A percentile compares a stretch with the other conserved stretches of the same genome.
These are phyloP conservation scores for Gyrodactylus salaris DNA, from an alignment of 1,140 invertebrate species.

Conservation along the genomic window DNA sequence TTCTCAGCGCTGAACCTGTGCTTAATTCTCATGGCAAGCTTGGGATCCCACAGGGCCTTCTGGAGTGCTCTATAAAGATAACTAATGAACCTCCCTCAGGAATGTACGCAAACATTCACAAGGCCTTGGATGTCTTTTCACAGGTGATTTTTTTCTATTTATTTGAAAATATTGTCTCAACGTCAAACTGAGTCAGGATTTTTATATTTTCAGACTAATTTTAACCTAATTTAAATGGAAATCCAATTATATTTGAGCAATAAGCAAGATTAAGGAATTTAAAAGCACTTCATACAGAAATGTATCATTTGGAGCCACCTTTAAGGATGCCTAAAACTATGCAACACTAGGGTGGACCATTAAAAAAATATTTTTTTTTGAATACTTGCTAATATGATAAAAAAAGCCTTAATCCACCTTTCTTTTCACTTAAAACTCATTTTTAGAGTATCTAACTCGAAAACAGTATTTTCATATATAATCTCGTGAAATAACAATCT, in stretches of 20 bases:
- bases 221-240: slow-evolving; percentile 1
- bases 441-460: too few relatives aligned
- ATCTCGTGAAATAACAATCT: too few relatives aligned
- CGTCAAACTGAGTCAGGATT: not conserved
- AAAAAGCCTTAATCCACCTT: too few relatives aligned
- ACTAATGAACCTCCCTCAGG: slow-evolving; percentile 80
- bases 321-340: too few relatives aligned
- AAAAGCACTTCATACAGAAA: not conserved
- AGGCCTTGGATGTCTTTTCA: slow-evolving; percentile 55
- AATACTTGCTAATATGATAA: too few relatives aligned
- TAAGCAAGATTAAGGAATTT: too few relatives aligned
- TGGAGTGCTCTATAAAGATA: slow-evolving; percentile 78
- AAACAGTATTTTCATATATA: too few relatives aligned
- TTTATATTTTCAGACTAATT: not conserved
- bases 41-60: slow-evolving; percentile 63
- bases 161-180: not conserved
- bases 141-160: slow-evolving; percentile 23
- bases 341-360: too few relatives aligned
- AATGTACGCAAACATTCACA: slow-evolving; percentile 76
- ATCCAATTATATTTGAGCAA: not conserved
- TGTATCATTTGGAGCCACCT: not conserved
- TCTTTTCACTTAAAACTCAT: too few relatives aligned
- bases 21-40: slow-evolving; percentile 37
- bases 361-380: too few relatives aligned
- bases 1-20: slow-evolving; percentile 67